A percentile compares a stretch with the other conserved stretches of the same genome.
phyloP scores from a whole-genome alignment of 2,888 invertebrate species.

The Apoda limacodes region DNA sequence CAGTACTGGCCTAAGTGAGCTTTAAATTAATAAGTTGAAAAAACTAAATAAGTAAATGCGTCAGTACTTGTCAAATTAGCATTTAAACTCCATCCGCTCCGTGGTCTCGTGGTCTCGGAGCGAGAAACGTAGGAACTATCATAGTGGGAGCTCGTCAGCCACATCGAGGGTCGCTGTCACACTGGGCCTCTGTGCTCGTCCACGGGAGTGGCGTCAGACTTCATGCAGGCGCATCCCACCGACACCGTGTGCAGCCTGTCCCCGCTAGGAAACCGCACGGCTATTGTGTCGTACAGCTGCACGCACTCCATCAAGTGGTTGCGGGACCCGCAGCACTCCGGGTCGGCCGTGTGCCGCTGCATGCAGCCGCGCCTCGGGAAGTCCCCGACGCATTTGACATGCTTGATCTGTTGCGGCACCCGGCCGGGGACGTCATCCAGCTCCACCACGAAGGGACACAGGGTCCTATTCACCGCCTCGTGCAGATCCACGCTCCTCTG shows the following conservation, averaged over 20 bases:
- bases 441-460: conserved; percentile 46
- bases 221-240: conserved; percentile 57
- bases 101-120: no score
- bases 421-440: conserved; percentile 37
- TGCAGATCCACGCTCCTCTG: conserved; percentile 32
- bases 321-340: conserved; percentile 48
- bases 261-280: conserved; percentile 35
- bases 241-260: conserved; percentile 29
- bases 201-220: no score
- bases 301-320: conserved; percentile 44
- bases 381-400: conserved; percentile 39
- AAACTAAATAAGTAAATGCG: no score
- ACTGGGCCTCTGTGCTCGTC: no score
- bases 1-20: no score
- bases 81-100: no score
- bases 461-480: conserved; percentile 40
- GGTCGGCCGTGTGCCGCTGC: conserved; percentile 29
- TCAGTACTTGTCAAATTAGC: no score
- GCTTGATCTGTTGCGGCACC: conserved; percentile 49
- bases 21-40: no score
- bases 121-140: no score
- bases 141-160: no score
- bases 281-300: conserved; percentile 50
- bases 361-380: conserved; percentile 42
- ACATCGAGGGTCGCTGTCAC: no score